Evolutionary conservation across 1,140 invertebrate species (phyloP), one percentile per base, ranked within the genome.

Genomic region (Rhyacophila brunnea): DNA sequence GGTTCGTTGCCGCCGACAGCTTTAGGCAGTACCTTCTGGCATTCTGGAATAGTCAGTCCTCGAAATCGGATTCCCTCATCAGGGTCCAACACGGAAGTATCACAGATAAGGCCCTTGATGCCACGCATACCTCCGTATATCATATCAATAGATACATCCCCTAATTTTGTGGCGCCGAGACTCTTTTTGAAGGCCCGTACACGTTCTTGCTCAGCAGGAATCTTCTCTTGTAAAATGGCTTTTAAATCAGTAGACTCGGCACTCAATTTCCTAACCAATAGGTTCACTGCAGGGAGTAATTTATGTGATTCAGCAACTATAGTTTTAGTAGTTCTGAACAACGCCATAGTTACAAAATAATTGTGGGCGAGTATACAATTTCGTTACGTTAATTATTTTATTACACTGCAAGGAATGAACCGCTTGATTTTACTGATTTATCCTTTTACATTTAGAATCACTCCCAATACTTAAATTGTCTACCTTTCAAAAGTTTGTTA

Each of bases 81-180:
- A 6, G 96, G 83, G 71, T 98, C 95, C 56, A 98, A 79, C 15
- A 97, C 92, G 10, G 95, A 98, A 1, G 95, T 96, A 77, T 98
- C 96, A 72, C 91, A 95, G 0, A 98, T 92, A 35, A 98, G 78
- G 62, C 92, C 94, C 73, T 92, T 93, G 74, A 98, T 97, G 15
- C 94, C 94, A 70, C 95, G 83, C 96, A 98, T 98, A 54, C 96
- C 96, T 69, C 96, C 95, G 78, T 98, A 98, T 83, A 96, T 92
- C 93, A 95, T 95, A 70, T 99, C 95, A 48, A 99, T 87, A 66
- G 93, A 98, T 67, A 98, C 91, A 71, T 98, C 92, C 61, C 96
- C 96, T 68, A 98, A 89, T 79, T 93, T 92, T 46, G 87, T 89
- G 49, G 78, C 68, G 6, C 95, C 95, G 88, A 94, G 81, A 60